Percentiles rank a stretch among this genome's conserved stretches.
These are phyloP conservation scores for Stomatorhinus walkeri DNA, from an alignment of 2,797 vertebrate genomes.

Conservation along the genomic window DNA sequence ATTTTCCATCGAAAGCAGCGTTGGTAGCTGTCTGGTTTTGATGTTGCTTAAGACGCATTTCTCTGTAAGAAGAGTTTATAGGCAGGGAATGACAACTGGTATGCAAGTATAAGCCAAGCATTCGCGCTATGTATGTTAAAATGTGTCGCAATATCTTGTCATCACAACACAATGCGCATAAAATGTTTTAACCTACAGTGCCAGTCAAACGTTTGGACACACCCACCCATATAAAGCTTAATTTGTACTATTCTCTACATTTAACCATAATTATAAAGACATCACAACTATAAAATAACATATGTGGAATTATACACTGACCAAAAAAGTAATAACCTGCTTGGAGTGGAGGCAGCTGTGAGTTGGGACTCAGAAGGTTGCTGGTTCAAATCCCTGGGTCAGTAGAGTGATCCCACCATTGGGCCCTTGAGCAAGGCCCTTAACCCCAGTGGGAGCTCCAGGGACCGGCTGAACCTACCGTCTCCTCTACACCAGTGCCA, in stretches of 20 bases:
- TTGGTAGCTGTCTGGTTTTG: neutral
- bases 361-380: neutral
- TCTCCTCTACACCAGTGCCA: neutral
- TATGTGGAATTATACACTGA: neutral
- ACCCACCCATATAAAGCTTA: neutral
- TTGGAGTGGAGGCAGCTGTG: neutral
- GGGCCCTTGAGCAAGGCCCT: neutral
- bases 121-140: neutral
- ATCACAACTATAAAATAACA: neutral
- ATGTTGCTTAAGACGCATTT: neutral
- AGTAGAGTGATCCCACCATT: neutral
- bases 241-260: neutral
- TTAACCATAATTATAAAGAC: neutral
- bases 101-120: neutral
- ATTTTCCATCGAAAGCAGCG: neutral
- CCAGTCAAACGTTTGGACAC: neutral
- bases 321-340: neutral
- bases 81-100: neutral
- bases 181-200: neutral
- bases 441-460: neutral
- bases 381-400: neutral
- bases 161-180: neutral
- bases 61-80: neutral
- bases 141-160: neutral
- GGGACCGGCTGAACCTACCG: neutral